Evolutionary conservation across 2,888 invertebrate species (phyloP), one percentile per base, ranked within the genome.

Genomic region (Aricia artaxerxes): DNA sequence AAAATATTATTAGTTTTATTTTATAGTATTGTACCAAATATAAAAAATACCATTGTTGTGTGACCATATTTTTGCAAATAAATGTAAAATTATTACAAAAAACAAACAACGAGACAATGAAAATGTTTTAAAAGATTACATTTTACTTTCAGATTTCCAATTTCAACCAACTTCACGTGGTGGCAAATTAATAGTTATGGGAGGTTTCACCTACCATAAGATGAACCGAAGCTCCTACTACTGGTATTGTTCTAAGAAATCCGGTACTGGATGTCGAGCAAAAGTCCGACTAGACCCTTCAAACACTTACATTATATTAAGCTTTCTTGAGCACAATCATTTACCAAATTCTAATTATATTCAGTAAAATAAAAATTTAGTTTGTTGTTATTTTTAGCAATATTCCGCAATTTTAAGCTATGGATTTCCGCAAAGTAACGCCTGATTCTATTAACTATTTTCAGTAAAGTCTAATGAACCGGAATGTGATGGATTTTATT

Each of bases 241-340:
- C 76, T 85, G 85, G 85, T 83, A 84, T 77, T 86, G 86, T 61
- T 85, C 85, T 1, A 84, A 79, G n/a, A 84, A 84, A 73, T 73
- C 78, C 24, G 79, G 79, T 6, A 81, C 69, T 64, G 78, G 81
- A 2, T 86, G 86, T 77, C 80, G 78, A 9, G 84, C 85, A 0
- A 83, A 82, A 76, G 81, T 83, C 31, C 81, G 80, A 31, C 35
- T 82, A 60, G 79, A 82, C 49, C 73, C 80, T 24, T 73, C 44
- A 11, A 77, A 80, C 38, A 79, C 79, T 0, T 78, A 81, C 11
- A 78, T 83, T 5, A 57, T 82, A 4, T 77, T 76, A 2, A 79
- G 73, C 1, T 69, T 80, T 4, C 78, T 84, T 4, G 77, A 80
- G 0, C 87, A 87, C 73, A 86, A 83, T 57, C 87, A 87, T 78